Evolutionary conservation across 2,888 invertebrate species (phyloP).

Genomic region (Colletes collaris): DNA sequence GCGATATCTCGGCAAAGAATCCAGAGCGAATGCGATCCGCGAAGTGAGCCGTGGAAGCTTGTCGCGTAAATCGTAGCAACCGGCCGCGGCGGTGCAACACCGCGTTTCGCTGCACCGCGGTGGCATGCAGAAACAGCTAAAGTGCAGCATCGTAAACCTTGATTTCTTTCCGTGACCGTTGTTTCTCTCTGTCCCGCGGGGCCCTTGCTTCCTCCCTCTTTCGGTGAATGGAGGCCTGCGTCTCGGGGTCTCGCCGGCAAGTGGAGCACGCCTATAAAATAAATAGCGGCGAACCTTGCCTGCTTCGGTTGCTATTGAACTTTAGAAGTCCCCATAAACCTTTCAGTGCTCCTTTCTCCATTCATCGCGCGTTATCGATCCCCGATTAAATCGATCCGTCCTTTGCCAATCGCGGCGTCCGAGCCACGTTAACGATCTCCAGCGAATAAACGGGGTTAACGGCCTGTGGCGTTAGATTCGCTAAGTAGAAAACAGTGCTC

Average conservation of each 20-base stretch:
- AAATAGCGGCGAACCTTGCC: conserved; percentile 66
- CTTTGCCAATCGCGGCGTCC: not conserved
- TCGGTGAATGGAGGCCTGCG: conserved; percentile 52
- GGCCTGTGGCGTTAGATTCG: not conserved
- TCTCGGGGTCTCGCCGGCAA: conserved; percentile 55
- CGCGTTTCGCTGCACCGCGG: conserved; percentile 42
- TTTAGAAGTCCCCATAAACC: conserved; percentile 67
- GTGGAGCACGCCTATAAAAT: conserved; percentile 72
- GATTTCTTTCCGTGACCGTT: conserved; percentile 44
- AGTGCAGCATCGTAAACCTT: conserved; percentile 68
- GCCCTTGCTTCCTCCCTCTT: conserved; percentile 3
- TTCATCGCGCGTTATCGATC: conserved; percentile 44
- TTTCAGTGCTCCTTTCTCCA: conserved; percentile 54
- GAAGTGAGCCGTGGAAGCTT: conserved; percentile 62
- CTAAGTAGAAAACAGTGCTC: not conserved
- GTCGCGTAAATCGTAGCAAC: conserved; percentile 59
- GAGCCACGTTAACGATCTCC: conserved; percentile 5
- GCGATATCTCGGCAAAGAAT: conserved; percentile 38
- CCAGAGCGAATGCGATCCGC: conserved; percentile 42
- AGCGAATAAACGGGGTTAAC: not conserved
- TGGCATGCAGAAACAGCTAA: conserved; percentile 64
- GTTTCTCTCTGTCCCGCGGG: not conserved
- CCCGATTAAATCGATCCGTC: conserved; percentile 43
- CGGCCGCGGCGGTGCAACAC: conserved; percentile 10
- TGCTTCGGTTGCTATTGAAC: conserved; percentile 70